A percentile compares a stretch with the other conserved stretches of the same genome.
These are phyloP conservation scores for Platalea minor DNA, from an alignment of 2,797 vertebrate species.

Conservation along the genomic window DNA sequence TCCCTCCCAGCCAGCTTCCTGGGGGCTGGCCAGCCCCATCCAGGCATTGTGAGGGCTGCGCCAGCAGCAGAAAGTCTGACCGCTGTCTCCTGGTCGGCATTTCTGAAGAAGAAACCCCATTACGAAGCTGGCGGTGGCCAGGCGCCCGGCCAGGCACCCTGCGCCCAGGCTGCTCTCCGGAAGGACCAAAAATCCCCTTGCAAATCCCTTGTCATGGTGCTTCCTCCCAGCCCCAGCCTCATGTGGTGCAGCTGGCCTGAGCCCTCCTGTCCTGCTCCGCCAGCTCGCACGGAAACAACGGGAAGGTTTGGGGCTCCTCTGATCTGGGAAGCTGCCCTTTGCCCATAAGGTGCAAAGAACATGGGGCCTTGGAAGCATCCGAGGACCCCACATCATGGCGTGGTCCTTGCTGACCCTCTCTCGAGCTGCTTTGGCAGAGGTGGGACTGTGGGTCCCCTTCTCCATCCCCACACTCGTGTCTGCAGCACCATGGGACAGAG, in stretches of 20 bases:
- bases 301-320: neutral
- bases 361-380: neutral
- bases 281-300: neutral
- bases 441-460: neutral
- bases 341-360: neutral
- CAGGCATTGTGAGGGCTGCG: neutral
- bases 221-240: neutral
- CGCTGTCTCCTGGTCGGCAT: neutral
- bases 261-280: neutral
- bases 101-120: neutral
- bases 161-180: neutral
- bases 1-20: neutral
- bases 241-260: neutral
- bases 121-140: neutral
- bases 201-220: neutral
- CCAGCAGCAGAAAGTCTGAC: neutral
- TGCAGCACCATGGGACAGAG: neutral
- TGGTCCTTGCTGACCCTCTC: neutral
- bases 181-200: neutral
- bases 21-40: neutral
- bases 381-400: accelerated
- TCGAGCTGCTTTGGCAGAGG: neutral
- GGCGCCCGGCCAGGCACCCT: neutral
- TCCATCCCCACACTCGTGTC: accelerated
- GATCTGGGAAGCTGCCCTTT: neutral